phyloP scores from a whole-genome alignment of 2,113 vertebrate genomes.

The Ornithorhynchus anatinus region DNA sequence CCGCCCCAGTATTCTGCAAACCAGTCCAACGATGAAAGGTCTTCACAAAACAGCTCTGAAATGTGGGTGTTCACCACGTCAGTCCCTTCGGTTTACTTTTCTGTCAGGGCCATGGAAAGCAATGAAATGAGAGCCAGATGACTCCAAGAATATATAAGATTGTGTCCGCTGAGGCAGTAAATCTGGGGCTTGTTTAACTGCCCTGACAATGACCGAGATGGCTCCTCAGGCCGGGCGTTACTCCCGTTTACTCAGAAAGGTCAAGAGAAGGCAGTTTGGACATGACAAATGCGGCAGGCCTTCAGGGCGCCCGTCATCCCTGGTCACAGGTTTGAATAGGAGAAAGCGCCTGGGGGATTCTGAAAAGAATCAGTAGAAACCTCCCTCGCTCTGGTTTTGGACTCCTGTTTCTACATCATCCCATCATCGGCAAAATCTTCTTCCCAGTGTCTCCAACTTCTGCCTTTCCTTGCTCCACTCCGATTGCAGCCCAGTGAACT shows the following conservation, averaged over 20 bases:
- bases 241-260: not conserved
- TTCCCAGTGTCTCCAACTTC: too few relatives aligned
- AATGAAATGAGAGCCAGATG: not conserved
- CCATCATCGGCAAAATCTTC: too few relatives aligned
- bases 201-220: not conserved
- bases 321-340: rapidly evolving
- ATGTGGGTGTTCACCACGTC: not conserved
- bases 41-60: not conserved
- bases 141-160: constrained; percentile 1
- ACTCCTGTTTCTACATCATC: too few relatives aligned
- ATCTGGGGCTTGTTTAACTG: not conserved
- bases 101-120: not conserved
- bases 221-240: not conserved
- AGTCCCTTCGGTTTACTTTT: not conserved
- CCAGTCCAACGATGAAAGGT: too few relatives aligned
- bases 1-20: not conserved
- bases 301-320: rapidly evolving
- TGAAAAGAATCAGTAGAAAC: not conserved
- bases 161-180: not conserved
- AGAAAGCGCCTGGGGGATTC: not conserved
- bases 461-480: too few relatives aligned
- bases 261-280: not conserved
- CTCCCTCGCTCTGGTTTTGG: too few relatives aligned
- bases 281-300: not conserved
- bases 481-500: too few relatives aligned